Percentiles rank a stretch among this genome's conserved stretches.
Evolutionary conservation across 1,140 invertebrate species (phyloP).

Genomic region (Drosophila grimshawi): DNA sequence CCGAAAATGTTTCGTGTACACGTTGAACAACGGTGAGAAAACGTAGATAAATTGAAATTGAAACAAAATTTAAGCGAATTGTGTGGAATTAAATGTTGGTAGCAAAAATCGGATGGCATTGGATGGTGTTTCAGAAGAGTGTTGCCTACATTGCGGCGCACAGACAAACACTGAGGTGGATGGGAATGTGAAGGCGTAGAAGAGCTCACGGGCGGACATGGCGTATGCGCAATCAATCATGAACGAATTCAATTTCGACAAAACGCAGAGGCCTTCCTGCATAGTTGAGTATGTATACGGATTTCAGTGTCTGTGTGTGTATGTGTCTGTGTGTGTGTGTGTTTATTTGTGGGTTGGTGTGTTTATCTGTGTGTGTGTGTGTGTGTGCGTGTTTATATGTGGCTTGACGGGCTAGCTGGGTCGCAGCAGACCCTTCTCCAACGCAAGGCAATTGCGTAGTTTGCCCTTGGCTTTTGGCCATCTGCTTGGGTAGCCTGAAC

Average conservation of each 20-base stretch:
- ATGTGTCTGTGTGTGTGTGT: not conserved
- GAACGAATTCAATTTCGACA: constrained; percentile 76
- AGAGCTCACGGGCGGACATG: constrained; percentile 22
- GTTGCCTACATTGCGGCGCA: constrained; percentile 58
- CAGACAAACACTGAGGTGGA: not conserved
- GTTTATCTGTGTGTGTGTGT: not conserved
- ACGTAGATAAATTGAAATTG: constrained; percentile 66
- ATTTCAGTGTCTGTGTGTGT: not conserved
- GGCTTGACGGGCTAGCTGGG: constrained; percentile 5
- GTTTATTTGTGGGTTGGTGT: not conserved
- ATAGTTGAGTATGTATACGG: constrained; percentile 14
- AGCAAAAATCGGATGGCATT: constrained; percentile 29
- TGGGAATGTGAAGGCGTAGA: not conserved
- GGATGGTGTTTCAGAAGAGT: constrained; percentile 37
- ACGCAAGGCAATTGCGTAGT: constrained; percentile 35
- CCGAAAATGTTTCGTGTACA: constrained; percentile 40
- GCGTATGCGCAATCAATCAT: constrained; percentile 77
- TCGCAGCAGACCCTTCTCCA: constrained; percentile 11
- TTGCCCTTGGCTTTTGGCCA: constrained; percentile 33
- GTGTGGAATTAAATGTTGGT: constrained; percentile 25
- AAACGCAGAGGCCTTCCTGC: constrained; percentile 33
- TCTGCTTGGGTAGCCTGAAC: constrained; percentile 17
- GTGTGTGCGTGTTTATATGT: not conserved
- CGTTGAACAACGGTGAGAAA: constrained; percentile 20
- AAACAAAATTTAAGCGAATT: constrained; percentile 71